Evolutionary conservation across 2,113 vertebrate species (phyloP), one percentile per base, ranked within the genome.

Genomic region (Ageneiosus marmoratus): DNA sequence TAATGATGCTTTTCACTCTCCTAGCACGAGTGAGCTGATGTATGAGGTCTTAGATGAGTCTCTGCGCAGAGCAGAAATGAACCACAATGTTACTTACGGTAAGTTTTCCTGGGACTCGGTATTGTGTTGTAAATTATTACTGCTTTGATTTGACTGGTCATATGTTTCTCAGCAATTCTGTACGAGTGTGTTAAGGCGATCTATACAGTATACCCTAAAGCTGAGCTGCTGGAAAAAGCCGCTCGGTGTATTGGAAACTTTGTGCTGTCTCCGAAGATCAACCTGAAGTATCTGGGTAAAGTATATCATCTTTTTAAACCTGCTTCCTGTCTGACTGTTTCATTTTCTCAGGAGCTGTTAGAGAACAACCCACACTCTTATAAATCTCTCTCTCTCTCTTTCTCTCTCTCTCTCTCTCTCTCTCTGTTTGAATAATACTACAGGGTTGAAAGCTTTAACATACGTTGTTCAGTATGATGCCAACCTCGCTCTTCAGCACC

Each of bases 11-110:
- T 55, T 86, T 32, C 22, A 83, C 27, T 81, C 46, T 88, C 87
- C 90, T 92, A 99, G 97, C 89, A 92, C 95, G 81, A 99, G 97
- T 86, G 96, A 96, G 89, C 89, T 97, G 92, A 97, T 98, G 94
- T 98, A 99, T 90, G 97, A 98, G 80, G 96, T 99, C 88, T 93
- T 99, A 37, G 96, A 98, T 72, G 98, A 99, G 90, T 99, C 97
- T 84, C 94, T 99, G 91, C 94, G 94, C 91, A 95, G 97, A 95
- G 98, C 98, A n/a, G 98, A 99, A 91, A 96, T 99, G 92, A 98
- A 97, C 92, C 97, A 98, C 92, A 99, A 98, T 91, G 95, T 99
- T 91, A 99, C 98, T 34, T 99, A 99, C 48, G 98, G 98, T 97
- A 88, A 82, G 77, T 85, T 55, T 24, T 4, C 56, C 6, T 63